Evolutionary conservation across 2,113 vertebrate species (phyloP).

Genomic region (Cynocephalus volans): DNA sequence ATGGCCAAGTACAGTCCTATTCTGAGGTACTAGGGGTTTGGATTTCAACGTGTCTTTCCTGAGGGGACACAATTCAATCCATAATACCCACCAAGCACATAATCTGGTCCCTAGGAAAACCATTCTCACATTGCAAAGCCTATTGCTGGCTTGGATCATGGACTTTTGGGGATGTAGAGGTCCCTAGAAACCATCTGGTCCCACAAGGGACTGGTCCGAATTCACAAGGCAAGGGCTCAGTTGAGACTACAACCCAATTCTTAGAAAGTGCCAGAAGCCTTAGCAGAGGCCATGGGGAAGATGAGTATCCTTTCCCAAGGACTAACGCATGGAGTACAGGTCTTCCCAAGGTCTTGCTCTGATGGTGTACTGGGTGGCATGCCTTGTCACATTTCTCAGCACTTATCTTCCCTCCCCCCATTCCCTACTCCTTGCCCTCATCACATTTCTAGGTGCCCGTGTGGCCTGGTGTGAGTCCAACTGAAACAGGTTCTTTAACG

Average conservation of each 20-base stretch:
- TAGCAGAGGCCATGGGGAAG: background rate
- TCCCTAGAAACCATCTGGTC: background rate
- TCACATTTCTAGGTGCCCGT: background rate
- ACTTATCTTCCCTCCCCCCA: background rate
- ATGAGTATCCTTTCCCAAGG: background rate
- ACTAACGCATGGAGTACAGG: background rate
- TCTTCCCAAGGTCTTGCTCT: background rate
- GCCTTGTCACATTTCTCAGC: background rate
- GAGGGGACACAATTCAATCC: background rate
- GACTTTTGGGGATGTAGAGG: background rate
- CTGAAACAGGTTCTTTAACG: background rate
- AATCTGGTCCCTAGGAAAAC: background rate
- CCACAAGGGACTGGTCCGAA: background rate
- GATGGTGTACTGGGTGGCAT: background rate
- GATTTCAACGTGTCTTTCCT: background rate
- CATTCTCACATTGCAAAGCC: too few species aligned
- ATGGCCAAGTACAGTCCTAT: slow-evolving; percentile 11
- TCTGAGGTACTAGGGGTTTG: background rate
- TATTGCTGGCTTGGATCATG: background rate
- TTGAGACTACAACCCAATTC: background rate
- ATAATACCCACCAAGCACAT: background rate
- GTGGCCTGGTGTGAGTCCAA: background rate
- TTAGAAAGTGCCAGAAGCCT: background rate
- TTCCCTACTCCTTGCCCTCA: background rate
- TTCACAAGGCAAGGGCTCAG: background rate